phyloP scores from a whole-genome alignment of 2,888 invertebrate species.

The Philhelius pedissequus region DNA sequence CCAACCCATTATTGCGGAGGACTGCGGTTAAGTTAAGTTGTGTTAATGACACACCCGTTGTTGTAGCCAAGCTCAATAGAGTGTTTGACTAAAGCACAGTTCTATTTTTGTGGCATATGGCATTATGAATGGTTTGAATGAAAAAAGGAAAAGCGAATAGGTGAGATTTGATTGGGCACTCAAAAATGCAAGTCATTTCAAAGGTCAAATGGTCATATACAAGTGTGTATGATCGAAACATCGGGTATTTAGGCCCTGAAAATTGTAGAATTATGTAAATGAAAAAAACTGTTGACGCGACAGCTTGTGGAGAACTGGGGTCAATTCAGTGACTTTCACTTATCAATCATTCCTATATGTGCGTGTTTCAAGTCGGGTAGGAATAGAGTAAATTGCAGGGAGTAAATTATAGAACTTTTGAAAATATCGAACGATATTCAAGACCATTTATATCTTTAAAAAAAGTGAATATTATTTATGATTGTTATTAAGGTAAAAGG shows the following conservation, averaged over 20 bases:
- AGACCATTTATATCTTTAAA: too few relatives aligned
- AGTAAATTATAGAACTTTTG: too few relatives aligned
- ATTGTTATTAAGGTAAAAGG: too few relatives aligned
- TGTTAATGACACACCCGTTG: conserved; percentile 8
- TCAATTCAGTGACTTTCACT: too few relatives aligned
- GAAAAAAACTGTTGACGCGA: too few relatives aligned
- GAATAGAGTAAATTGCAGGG: too few relatives aligned
- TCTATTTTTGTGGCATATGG: not conserved
- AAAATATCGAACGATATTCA: too few relatives aligned
- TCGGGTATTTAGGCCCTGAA: not conserved
- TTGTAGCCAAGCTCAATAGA: conserved; percentile 15
- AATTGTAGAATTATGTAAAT: too few relatives aligned
- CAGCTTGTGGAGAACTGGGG: too few relatives aligned
- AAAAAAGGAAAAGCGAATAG: conserved; percentile 12
- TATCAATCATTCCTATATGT: too few relatives aligned
- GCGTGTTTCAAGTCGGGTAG: too few relatives aligned
- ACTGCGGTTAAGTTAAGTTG: conserved; percentile 6
- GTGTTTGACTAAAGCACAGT: not conserved
- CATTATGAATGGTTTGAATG: conserved; percentile 7
- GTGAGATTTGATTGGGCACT: not conserved
- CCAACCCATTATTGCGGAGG: not conserved
- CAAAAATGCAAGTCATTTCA: conserved; percentile 10
- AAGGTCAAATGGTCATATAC: conserved; percentile 38
- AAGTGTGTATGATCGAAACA: not conserved
- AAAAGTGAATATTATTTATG: too few relatives aligned